phyloP scores from a whole-genome alignment of 2,888 invertebrate genomes.

The Holacanthella duospinosa region DNA sequence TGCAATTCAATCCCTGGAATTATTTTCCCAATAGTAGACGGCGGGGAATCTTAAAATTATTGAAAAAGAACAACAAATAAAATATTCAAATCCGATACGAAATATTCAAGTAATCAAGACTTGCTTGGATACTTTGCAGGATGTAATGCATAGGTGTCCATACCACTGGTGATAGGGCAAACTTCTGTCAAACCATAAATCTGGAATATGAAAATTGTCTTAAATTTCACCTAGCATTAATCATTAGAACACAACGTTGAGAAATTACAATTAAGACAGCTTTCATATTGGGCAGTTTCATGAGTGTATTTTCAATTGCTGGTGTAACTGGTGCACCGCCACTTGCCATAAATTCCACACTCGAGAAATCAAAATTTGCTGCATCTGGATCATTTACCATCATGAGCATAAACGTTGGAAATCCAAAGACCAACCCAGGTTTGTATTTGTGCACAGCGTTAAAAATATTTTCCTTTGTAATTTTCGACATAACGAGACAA shows the following conservation, averaged over 20 bases:
- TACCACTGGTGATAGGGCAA: not conserved
- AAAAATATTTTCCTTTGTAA: conserved; percentile 23
- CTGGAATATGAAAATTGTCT: conserved; percentile 14
- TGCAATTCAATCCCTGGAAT: conserved; percentile 39
- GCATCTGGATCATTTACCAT: conserved; percentile 28
- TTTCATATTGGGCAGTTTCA: conserved; percentile 23
- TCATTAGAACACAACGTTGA: not conserved
- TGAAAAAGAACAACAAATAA: no score
- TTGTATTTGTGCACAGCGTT: conserved; percentile 28
- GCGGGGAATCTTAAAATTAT: conserved; percentile 19
- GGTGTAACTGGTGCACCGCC: conserved; percentile 30
- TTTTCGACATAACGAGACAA: conserved; percentile 19
- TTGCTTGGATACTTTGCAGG: conserved; percentile 5
- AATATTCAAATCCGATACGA: no score
- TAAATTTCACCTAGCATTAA: not conserved
- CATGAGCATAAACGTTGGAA: conserved; percentile 29
- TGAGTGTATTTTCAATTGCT: conserved; percentile 21
- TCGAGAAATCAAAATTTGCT: conserved; percentile 21
- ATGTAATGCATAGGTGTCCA: no score
- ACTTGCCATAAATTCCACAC: conserved; percentile 13
- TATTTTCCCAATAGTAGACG: conserved; percentile 25
- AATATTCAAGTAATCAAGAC: no score
- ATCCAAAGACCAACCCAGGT: conserved; percentile 32
- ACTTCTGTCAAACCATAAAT: conserved; percentile 31
- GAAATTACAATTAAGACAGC: conserved; percentile 22